Conservation (phyloP, 2,888 invertebrate species). For the Drosophila borborema region DNA sequence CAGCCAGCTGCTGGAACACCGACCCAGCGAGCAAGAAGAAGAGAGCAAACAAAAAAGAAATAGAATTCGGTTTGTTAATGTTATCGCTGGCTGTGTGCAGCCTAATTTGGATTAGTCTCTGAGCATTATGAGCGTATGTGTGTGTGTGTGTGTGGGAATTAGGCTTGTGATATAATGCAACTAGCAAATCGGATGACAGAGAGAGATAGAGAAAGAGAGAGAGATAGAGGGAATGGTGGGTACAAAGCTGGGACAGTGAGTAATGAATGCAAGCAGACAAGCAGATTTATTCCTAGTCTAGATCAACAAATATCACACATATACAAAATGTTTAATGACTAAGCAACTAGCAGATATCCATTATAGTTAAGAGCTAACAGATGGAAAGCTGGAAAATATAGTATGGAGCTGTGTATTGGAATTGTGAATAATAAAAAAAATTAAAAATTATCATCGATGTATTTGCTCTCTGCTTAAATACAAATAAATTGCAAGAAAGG, state of each 20-base stretch:
- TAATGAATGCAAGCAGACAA: constrained; percentile 61
- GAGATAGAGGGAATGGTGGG: background rate
- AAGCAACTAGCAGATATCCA: constrained; percentile 14
- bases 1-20: constrained; percentile 34
- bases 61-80: constrained; percentile 46
- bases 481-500: too few relatives aligned
- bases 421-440: background rate
- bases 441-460: background rate
- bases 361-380: background rate
- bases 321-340: background rate
- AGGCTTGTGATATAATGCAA: constrained; percentile 73
- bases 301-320: constrained; percentile 41
- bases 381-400: too few relatives aligned
- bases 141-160: constrained; percentile 53
- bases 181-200: constrained; percentile 48
- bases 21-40: background rate
- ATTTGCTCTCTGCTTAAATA: too few relatives aligned
- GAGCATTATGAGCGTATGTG: background rate
- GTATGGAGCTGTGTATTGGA: too few relatives aligned
- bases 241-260: constrained; percentile 50
- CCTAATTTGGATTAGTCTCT: constrained; percentile 69
- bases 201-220: too few relatives aligned
- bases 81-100: constrained; percentile 33
- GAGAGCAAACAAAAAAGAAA: background rate
- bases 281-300: constrained; percentile 36